Evolutionary conservation across 1,140 invertebrate genomes (phyloP).

Genomic region (Anastrepha obliqua): DNA sequence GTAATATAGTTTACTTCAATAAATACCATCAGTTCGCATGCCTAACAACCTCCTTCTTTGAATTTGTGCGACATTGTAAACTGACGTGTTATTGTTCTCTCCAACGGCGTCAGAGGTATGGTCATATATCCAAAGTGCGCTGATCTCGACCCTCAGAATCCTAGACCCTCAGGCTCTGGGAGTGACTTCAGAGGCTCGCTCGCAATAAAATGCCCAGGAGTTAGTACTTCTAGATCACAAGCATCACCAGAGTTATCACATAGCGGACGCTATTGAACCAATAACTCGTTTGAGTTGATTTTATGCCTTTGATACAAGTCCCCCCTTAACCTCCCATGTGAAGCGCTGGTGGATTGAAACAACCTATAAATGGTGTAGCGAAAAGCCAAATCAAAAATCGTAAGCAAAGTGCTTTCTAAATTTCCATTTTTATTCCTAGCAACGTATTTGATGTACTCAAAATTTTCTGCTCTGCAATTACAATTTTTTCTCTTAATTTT

Average conservation of each 20-base stretch:
- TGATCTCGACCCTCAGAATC: background rate
- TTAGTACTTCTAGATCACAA: slow-evolving; percentile 62
- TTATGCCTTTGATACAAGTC: slow-evolving; percentile 65
- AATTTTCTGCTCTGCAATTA: too few relatives aligned
- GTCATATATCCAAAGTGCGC: background rate
- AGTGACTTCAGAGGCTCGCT: slow-evolving; percentile 62
- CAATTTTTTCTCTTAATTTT: too few relatives aligned
- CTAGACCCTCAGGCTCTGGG: slow-evolving; percentile 10
- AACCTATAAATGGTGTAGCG: too few relatives aligned
- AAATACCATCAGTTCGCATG: too few relatives aligned
- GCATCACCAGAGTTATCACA: slow-evolving; percentile 62
- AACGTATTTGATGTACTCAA: too few relatives aligned
- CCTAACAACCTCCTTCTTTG: background rate
- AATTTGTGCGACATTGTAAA: slow-evolving; percentile 38
- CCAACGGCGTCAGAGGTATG: background rate
- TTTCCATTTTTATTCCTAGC: too few relatives aligned
- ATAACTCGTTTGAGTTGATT: slow-evolving; percentile 65
- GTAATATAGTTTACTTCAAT: too few relatives aligned
- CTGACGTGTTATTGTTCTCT: background rate
- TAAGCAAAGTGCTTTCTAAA: too few relatives aligned
- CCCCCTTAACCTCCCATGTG: slow-evolving; percentile 73
- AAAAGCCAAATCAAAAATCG: too few relatives aligned
- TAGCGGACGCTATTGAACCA: slow-evolving; percentile 68
- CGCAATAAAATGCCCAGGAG: slow-evolving; percentile 72
- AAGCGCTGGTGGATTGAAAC: slow-evolving; percentile 56